Evolutionary conservation across 2,888 invertebrate genomes (phyloP).

Genomic region (Trachelus tabidus): DNA sequence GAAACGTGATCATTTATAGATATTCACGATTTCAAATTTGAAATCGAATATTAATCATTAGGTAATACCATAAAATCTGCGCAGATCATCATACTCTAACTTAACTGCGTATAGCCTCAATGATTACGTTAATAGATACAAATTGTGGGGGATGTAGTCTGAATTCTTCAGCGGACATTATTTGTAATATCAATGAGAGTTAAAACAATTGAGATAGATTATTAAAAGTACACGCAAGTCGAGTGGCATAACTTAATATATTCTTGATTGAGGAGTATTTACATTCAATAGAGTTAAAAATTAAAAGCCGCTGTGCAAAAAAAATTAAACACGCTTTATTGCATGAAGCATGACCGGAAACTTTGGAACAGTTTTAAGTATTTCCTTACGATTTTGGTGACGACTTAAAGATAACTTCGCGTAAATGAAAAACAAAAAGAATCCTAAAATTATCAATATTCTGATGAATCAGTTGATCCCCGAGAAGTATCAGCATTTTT

Average conservation of each 20-base stretch:
- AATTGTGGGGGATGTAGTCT: no score
- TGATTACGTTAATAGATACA: no score
- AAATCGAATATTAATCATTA: background rate
- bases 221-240: background rate
- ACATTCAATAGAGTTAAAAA: slow-evolving; percentile 26
- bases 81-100: background rate
- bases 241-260: slow-evolving; percentile 19
- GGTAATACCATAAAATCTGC: background rate
- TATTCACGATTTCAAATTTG: background rate
- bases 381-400: slow-evolving; percentile 7
- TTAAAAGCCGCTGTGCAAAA: background rate
- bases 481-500: slow-evolving; percentile 29
- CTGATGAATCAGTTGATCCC: slow-evolving; percentile 8
- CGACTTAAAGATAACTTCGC: background rate
- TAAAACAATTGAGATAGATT: background rate
- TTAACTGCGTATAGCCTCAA: no score
- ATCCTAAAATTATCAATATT: slow-evolving; percentile 8
- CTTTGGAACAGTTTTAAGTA: slow-evolving; percentile 26
- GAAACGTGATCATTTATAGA: background rate
- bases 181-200: slow-evolving; percentile 1
- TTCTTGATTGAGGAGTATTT: slow-evolving; percentile 47
- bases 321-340: background rate
- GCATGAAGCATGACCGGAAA: background rate
- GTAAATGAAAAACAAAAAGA: background rate
- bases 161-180: background rate